phyloP scores from a whole-genome alignment of 2,797 vertebrate genomes.

The Sarcophilus harrisii region DNA sequence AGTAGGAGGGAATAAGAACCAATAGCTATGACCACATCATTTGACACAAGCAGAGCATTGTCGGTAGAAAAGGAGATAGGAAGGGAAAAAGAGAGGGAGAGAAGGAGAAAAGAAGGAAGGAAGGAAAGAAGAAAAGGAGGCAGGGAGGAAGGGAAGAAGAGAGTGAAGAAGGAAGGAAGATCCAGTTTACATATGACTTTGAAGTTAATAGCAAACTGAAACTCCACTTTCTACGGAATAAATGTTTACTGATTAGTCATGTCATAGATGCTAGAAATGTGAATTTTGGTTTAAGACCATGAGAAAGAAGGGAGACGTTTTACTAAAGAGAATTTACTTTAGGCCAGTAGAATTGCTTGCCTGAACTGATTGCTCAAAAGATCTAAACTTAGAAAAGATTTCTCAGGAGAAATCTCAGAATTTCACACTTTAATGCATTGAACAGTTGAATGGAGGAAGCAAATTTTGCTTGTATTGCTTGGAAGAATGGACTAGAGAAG shows the following conservation, averaged over 20 bases:
- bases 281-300: neutral
- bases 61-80: neutral
- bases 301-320: neutral
- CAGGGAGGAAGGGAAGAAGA: neutral
- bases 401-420: neutral
- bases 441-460: neutral
- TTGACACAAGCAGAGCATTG: neutral
- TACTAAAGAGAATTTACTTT: neutral
- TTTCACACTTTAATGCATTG: neutral
- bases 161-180: neutral
- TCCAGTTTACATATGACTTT: neutral
- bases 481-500: neutral
- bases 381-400: neutral
- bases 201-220: neutral
- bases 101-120: neutral
- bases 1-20: neutral
- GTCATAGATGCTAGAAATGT: neutral
- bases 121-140: neutral
- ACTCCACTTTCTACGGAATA: neutral
- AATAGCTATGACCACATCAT: neutral
- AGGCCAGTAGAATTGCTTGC: neutral
- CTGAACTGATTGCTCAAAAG: neutral
- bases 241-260: neutral
- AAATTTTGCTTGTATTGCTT: neutral
- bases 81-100: no score